Conservation (phyloP, 2,113 vertebrate species). For the Cisticola juncidis region DNA sequence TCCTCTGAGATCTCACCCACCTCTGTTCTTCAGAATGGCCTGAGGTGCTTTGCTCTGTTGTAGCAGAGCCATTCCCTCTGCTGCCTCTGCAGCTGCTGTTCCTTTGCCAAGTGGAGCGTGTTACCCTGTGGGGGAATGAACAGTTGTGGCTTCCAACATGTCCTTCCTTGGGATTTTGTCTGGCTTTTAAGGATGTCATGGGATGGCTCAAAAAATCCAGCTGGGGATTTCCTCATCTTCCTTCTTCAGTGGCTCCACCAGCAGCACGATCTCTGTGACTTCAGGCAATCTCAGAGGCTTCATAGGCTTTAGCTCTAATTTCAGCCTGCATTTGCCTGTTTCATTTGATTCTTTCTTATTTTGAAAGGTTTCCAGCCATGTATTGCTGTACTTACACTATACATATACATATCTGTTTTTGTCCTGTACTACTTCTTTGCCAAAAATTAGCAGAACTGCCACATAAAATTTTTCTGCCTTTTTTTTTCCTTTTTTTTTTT, state of each 20-base stretch:
- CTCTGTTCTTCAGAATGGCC: background rate
- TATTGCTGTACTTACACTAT: background rate
- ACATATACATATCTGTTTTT: background rate
- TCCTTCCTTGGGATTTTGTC: background rate
- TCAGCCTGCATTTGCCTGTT: background rate
- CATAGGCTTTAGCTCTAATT: background rate
- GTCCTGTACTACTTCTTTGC: background rate
- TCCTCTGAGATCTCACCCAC: background rate
- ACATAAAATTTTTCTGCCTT: background rate
- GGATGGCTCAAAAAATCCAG: background rate
- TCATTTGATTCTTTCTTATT: background rate
- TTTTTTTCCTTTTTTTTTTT: background rate
- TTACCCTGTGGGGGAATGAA: accelerated
- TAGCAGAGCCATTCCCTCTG: background rate
- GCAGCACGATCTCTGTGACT: background rate
- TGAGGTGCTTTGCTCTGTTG: background rate
- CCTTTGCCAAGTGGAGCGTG: background rate
- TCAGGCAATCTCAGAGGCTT: background rate
- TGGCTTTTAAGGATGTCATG: background rate
- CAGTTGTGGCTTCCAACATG: background rate
- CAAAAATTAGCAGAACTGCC: background rate
- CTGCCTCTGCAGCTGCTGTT: background rate
- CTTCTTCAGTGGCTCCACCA: background rate
- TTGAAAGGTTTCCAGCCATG: background rate
- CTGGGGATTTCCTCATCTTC: background rate